Percentiles rank a stretch among this genome's conserved stretches.
Conservation (phyloP, 30 jellyfish, hydroid and myxozoan genomes). For the Phacellophora camtschatica region DNA sequence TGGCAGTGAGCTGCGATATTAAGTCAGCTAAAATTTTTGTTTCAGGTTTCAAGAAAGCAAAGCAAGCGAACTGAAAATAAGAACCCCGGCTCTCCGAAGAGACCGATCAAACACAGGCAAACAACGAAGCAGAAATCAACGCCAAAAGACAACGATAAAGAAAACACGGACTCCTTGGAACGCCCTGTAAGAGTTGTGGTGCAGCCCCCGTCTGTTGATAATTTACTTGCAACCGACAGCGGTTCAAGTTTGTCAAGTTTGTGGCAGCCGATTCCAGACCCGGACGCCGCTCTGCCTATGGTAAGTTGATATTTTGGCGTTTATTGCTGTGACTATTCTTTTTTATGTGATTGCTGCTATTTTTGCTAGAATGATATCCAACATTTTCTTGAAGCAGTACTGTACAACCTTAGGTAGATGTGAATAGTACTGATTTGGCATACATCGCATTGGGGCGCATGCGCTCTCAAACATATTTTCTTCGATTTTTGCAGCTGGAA, state of each 20-base stretch:
- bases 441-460: too few species aligned
- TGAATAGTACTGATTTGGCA: too few species aligned
- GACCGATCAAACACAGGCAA: slow-evolving; percentile 27
- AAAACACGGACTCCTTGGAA: slow-evolving; percentile 51
- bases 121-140: neutral
- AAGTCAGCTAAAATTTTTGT: neutral
- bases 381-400: too few species aligned
- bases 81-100: slow-evolving; percentile 58
- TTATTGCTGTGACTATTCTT: too few species aligned
- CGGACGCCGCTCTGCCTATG: slow-evolving; percentile 26
- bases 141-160: slow-evolving; percentile 15
- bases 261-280: slow-evolving; percentile 65
- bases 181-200: slow-evolving; percentile 57
- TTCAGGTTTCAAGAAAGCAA: slow-evolving; percentile 43
- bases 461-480: too few species aligned
- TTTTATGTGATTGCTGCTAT: too few species aligned
- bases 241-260: slow-evolving; percentile 79
- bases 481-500: too few species aligned
- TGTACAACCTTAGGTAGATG: too few species aligned
- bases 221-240: slow-evolving; percentile 66
- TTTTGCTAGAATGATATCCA: too few species aligned
- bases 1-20: neutral
- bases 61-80: slow-evolving; percentile 14
- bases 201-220: slow-evolving; percentile 80
- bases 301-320: too few species aligned